A percentile compares a stretch with the other conserved stretches of the same genome.
Evolutionary conservation across 2,888 invertebrate genomes (phyloP).

Genomic region (Eremobia ochroleuca): DNA sequence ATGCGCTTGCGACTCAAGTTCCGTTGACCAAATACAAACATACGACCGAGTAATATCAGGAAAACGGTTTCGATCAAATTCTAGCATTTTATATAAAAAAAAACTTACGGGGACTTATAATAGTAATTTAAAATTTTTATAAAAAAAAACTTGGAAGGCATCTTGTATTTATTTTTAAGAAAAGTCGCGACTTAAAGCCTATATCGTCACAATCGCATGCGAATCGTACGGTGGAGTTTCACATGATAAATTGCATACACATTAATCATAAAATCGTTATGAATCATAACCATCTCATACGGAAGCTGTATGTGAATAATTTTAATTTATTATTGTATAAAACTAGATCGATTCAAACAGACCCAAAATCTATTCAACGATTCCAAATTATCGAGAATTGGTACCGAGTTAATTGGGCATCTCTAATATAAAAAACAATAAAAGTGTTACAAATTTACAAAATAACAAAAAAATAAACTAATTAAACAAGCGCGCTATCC

Average conservation of each 20-base stretch:
- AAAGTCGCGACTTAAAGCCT: constrained; percentile 27
- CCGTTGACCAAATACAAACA: constrained; percentile 38
- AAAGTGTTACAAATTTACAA: constrained; percentile 88
- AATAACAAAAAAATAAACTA: constrained; percentile 86
- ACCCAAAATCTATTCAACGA: constrained; percentile 80
- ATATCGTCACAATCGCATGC: constrained; percentile 67
- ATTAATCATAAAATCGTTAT: constrained; percentile 74
- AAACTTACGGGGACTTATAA: constrained; percentile 13
- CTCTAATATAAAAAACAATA: constrained; percentile 77
- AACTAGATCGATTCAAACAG: constrained; percentile 75
- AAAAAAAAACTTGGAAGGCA: constrained; percentile 22
- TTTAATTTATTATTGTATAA: constrained; percentile 72
- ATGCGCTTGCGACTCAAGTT: constrained; percentile 60
- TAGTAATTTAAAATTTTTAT: constrained; percentile 13
- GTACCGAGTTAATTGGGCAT: constrained; percentile 85
- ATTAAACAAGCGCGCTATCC: constrained; percentile 87
- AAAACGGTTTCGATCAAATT: constrained; percentile 11
- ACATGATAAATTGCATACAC: constrained; percentile 73
- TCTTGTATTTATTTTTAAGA: constrained; percentile 25
- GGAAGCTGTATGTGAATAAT: constrained; percentile 75
- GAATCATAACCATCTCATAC: constrained; percentile 70
- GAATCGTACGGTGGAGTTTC: constrained; percentile 59
- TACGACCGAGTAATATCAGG: constrained; percentile 6
- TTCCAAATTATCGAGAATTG: constrained; percentile 78
- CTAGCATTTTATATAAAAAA: constrained; percentile 19